phyloP scores from a whole-genome alignment of 2,888 invertebrate species.

The Dromius quadrimaculatus region DNA sequence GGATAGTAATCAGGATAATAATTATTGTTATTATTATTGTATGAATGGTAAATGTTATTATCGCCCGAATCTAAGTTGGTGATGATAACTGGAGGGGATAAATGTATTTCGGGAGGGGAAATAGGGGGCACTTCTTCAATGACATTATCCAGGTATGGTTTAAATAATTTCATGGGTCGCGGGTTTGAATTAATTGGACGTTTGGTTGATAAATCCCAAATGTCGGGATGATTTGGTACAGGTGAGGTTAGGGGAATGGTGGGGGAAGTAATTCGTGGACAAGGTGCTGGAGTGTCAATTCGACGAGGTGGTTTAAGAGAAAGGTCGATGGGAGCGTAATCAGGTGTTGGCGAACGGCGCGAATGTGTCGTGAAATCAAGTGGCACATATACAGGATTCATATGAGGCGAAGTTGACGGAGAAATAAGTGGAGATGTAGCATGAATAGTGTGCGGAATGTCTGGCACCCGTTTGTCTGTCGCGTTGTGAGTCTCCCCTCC shows the following conservation, averaged over 20 bases:
- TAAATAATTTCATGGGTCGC: constrained; percentile 81
- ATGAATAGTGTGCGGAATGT: constrained; percentile 32
- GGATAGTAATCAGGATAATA: constrained; percentile 41
- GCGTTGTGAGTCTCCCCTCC: constrained; percentile 44
- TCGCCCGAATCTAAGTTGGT: not conserved
- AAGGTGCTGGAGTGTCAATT: constrained; percentile 58
- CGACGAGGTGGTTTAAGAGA: constrained; percentile 61
- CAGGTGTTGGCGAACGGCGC: constrained; percentile 56
- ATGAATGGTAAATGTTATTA: not conserved
- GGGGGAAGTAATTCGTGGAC: constrained; percentile 53
- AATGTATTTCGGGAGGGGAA: not conserved
- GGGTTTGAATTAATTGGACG: constrained; percentile 59
- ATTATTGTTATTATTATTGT: constrained; percentile 21
- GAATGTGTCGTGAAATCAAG: constrained; percentile 63
- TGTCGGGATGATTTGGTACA: constrained; percentile 50
- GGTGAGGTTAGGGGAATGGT: constrained; percentile 25
- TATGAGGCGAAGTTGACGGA: too few species aligned
- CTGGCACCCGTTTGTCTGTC: constrained; percentile 52
- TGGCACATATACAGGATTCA: too few species aligned
- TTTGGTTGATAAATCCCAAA: constrained; percentile 65
- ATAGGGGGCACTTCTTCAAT: constrained; percentile 9
- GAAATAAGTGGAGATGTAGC: not conserved
- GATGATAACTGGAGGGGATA: not conserved
- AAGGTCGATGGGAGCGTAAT: constrained; percentile 65
- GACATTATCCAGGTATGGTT: constrained; percentile 66